Conservation (phyloP, 2,113 vertebrate species). For the Tenrec ecaudatus region DNA sequence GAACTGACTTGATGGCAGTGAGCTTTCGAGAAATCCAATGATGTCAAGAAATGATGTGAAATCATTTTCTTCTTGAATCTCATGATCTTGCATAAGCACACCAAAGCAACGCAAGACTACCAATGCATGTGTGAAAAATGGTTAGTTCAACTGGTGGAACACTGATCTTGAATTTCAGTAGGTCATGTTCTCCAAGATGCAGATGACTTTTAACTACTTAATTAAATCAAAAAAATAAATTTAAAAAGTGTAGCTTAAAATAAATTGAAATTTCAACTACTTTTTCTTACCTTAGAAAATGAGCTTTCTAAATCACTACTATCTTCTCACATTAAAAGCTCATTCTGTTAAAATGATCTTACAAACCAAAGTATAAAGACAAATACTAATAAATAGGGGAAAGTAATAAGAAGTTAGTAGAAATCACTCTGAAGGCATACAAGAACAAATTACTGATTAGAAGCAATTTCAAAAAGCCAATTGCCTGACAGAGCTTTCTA, state of each 20-base stretch:
- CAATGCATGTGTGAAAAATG: not conserved
- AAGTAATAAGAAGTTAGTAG: not conserved
- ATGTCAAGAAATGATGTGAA: not conserved
- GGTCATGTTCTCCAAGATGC: not conserved
- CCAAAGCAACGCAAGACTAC: not conserved
- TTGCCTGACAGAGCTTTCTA: not conserved
- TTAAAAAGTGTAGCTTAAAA: not conserved
- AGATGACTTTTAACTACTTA: not conserved
- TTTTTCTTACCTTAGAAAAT: conserved; percentile 30
- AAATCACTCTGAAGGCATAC: not conserved
- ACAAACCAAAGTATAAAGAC: not conserved
- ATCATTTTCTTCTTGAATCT: not conserved
- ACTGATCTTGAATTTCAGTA: not conserved
- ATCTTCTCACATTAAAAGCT: not conserved
- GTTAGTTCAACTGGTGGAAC: not conserved
- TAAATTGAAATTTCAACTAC: conserved; percentile 48
- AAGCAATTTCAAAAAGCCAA: not conserved
- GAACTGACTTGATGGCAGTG: too few species aligned
- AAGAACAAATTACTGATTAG: not conserved
- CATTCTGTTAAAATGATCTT: not conserved
- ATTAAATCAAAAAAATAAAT: not conserved
- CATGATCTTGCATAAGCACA: not conserved
- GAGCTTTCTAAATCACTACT: not conserved
- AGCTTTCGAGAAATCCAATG: not conserved
- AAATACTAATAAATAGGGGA: not conserved